These are phyloP conservation scores for Coenonympha arcania DNA, from an alignment of 2,888 invertebrate species.

Conservation along the genomic window DNA sequence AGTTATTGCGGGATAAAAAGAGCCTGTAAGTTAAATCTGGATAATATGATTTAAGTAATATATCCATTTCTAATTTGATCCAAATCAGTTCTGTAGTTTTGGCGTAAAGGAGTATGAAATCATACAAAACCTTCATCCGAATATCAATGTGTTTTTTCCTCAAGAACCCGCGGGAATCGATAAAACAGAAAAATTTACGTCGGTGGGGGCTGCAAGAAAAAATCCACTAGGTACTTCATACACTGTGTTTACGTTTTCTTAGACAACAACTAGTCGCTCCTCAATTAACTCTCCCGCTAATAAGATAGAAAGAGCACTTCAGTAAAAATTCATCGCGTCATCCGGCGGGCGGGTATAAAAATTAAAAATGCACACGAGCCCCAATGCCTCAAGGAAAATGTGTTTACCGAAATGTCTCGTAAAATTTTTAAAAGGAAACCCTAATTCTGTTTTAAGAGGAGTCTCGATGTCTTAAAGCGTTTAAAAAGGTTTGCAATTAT, in stretches of 20 bases:
- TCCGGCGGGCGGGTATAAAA: slow-evolving; percentile 58
- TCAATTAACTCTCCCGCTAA: slow-evolving; percentile 42
- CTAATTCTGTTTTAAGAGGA: slow-evolving; percentile 25
- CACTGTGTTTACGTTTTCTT: neutral
- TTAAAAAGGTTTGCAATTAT: slow-evolving; percentile 24
- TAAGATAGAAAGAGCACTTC: slow-evolving; percentile 58
- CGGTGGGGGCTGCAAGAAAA: no score
- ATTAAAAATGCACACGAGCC: slow-evolving; percentile 69
- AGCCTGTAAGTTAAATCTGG: no score
- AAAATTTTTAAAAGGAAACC: slow-evolving; percentile 45
- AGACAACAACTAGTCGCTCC: slow-evolving; percentile 28
- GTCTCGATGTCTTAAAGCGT: slow-evolving; percentile 29
- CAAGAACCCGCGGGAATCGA: no score
- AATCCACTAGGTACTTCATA: no score
- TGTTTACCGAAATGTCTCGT: slow-evolving; percentile 45
- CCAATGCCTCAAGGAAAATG: slow-evolving; percentile 63
- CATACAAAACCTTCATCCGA: no score
- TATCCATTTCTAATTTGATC: no score
- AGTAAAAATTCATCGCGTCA: slow-evolving; percentile 69
- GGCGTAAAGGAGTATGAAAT: no score
- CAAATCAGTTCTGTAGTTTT: no score
- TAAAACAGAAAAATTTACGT: no score
- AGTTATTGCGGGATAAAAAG: no score
- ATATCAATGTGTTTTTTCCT: no score
- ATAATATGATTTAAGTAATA: no score